phyloP scores from a whole-genome alignment of 2,113 vertebrate genomes.

The Quiscalus mexicanus region DNA sequence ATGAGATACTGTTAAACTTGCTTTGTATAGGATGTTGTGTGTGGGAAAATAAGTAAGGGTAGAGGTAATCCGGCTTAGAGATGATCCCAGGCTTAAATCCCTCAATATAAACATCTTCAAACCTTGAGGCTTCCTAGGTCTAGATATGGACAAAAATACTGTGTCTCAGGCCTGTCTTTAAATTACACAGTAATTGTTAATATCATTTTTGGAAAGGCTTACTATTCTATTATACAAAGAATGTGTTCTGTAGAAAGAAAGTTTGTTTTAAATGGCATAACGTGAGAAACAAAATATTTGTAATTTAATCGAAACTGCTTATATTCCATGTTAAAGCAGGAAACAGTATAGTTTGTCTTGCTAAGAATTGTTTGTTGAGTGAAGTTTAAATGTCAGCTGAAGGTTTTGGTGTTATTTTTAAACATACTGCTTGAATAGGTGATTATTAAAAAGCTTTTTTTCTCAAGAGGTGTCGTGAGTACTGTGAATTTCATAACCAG shows the following conservation, averaged over 20 bases:
- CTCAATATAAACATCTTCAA: conserved; percentile 9
- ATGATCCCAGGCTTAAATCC: neutral
- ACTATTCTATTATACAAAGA: neutral
- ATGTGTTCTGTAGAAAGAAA: neutral
- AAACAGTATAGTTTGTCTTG: neutral
- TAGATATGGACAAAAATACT: neutral
- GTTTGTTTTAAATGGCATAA: conserved; percentile 46
- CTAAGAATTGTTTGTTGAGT: conserved; percentile 37
- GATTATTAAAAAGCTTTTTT: conserved; percentile 10
- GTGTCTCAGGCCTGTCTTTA: neutral
- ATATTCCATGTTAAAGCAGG: neutral
- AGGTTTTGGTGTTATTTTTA: conserved; percentile 4
- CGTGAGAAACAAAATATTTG: conserved; percentile 18
- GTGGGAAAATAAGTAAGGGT: neutral
- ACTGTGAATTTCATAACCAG: neutral
- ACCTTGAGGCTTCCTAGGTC: neutral
- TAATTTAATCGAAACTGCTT: neutral
- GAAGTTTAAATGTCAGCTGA: conserved; percentile 14
- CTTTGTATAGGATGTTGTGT: neutral
- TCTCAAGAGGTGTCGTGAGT: neutral
- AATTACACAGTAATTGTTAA: neutral
- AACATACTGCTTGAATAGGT: neutral
- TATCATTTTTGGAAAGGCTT: conserved; percentile 1
- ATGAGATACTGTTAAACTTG: conserved; percentile 9
- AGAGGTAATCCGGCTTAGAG: neutral